Conservation (phyloP, 1,140 invertebrate species). For the Drosophila eugracilis region DNA sequence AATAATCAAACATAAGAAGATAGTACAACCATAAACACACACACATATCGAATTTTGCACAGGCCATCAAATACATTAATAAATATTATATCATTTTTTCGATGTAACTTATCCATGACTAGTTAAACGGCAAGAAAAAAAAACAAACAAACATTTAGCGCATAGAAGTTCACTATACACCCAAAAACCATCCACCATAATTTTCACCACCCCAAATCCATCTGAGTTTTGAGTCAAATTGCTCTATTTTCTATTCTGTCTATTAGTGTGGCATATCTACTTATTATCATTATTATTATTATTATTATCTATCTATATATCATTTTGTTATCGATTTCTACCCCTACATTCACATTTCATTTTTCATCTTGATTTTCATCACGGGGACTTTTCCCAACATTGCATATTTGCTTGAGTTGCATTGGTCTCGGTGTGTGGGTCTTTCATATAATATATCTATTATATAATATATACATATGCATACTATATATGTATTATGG, state of each 20-base stretch:
- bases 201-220: conserved; percentile 3
- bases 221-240: conserved; percentile 30
- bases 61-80: conserved; percentile 23
- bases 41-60: conserved; percentile 46
- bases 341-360: conserved; percentile 16
- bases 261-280: conserved; percentile 48
- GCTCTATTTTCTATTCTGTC: conserved; percentile 29
- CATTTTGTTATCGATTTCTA: conserved; percentile 31
- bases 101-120: conserved; percentile 48
- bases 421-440: conserved; percentile 31
- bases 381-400: conserved; percentile 21
- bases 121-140: conserved; percentile 45
- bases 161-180: conserved; percentile 36
- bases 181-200: conserved; percentile 7
- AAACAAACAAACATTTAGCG: conserved; percentile 40
- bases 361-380: conserved; percentile 34
- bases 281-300: too few relatives aligned
- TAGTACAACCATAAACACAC: conserved; percentile 43
- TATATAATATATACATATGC: conserved; percentile 16
- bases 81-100: conserved; percentile 33
- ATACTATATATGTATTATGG: conserved; percentile 3
- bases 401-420: conserved; percentile 72
- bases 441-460: conserved; percentile 14
- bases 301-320: too few relatives aligned
- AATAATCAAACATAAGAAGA: conserved; percentile 25